Base-by-base conservation (phyloP, 2,888 invertebrate genomes). In the Camptogramma bilineatum region DNA sequence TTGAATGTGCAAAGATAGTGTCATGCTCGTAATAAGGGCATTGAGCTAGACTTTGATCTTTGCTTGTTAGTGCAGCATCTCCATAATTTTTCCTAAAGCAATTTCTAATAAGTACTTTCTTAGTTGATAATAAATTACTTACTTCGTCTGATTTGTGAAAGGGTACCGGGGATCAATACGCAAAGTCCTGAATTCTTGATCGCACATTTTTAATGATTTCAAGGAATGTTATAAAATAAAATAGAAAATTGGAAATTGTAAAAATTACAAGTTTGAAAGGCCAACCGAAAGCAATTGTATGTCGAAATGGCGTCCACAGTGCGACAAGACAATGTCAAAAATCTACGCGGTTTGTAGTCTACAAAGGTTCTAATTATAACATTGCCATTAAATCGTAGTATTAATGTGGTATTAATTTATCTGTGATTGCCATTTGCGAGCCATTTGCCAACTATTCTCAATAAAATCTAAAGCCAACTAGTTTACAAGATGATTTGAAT, bases 81-180 rank as follows among this genome's bases (percentile, higher is more conserved):
- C n/a, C n/a, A n/a, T n/a, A n/a, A n/a, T n/a, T n/a, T n/a, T n/a
- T n/a, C 21, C 5, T n/a, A 21, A 4, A 48, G 34, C 13, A 34
- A 2, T 34, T 10, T 2, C 34, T 7, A 39, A 10, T 39, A n/a
- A n/a, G n/a, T n/a, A n/a, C n/a, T n/a, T n/a, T n/a, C n/a, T n/a
- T n/a, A 39, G 10, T 39, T 39, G 8, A 10, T 10, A n/a, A n/a
- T 13, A 39, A 13, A 34, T 34, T 34, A 42, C 83, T 82, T 69
- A 91, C 93, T 68, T 85, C 2, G 93, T 92, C 70, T 93, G 92
- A 74, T 92, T 92, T 72, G 67, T 66, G 74, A 86, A 85, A 7
- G 93, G 93, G 69, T 90, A 91, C 1, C 93, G 82, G 4, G 93
- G 93, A 70, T 93, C 93, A 1, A 91, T 80, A 9, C 92, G 86